Evolutionary conservation across 2,113 vertebrate species (phyloP).

Genomic region (Solea solea): DNA sequence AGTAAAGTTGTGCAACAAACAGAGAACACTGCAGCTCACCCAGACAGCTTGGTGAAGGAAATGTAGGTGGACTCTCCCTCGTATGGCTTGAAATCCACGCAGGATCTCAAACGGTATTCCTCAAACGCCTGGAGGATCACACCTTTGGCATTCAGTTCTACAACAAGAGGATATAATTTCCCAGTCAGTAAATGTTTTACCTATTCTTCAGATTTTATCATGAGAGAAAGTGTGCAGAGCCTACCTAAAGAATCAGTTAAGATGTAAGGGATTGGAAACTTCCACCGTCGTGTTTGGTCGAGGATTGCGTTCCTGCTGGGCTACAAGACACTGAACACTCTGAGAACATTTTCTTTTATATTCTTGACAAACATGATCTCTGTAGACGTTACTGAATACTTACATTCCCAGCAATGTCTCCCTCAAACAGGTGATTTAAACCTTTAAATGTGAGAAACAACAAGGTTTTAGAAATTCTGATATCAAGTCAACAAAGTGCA

Average conservation of each 20-base stretch:
- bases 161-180: neutral
- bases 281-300: constrained; percentile 83
- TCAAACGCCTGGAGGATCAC: constrained; percentile 91
- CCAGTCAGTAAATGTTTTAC: neutral
- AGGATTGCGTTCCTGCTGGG: constrained; percentile 83
- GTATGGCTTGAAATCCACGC: constrained; percentile 93
- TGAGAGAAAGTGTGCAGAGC: neutral
- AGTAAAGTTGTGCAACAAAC: constrained; percentile 34
- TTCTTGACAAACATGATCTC: neutral
- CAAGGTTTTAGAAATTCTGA: neutral
- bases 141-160: constrained; percentile 86
- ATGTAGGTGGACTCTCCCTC: constrained; percentile 87
- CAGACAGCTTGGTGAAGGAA: constrained; percentile 84
- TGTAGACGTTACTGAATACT: constrained; percentile 28
- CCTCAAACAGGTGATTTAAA: constrained; percentile 73
- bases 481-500: neutral
- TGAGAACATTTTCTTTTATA: neutral
- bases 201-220: neutral
- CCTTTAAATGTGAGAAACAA: constrained; percentile 41
- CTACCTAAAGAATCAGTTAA: constrained; percentile 88
- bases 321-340: constrained; percentile 60
- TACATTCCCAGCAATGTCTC: constrained; percentile 79
- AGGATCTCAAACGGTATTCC: constrained; percentile 92
- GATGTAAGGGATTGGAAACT: constrained; percentile 90
- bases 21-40: constrained; percentile 75